Percentiles rank a stretch among this genome's conserved stretches.
Evolutionary conservation across 1,140 invertebrate species (phyloP).

Genomic region (Leptinotarsa undecemlineata): DNA sequence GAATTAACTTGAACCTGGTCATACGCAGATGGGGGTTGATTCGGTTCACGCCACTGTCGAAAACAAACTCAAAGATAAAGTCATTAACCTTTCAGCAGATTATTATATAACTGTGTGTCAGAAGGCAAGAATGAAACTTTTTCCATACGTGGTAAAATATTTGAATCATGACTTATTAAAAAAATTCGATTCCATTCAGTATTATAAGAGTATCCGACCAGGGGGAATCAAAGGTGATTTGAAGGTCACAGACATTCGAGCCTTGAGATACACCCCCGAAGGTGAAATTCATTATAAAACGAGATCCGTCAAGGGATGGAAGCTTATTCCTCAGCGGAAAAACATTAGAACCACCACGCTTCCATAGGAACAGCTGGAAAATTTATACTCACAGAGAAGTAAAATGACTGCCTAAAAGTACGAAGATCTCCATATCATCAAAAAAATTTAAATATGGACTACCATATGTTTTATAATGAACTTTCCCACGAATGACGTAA

Average conservation of each 20-base stretch:
- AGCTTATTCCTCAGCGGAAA: neutral
- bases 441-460: too few relatives aligned
- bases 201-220: neutral
- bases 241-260: neutral
- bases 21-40: slow-evolving; percentile 30
- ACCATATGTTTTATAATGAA: too few relatives aligned
- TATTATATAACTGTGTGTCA: neutral
- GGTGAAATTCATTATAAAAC: slow-evolving; percentile 3
- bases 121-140: neutral
- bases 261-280: neutral
- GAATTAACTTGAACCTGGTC: slow-evolving; percentile 28
- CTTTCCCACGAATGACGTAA: too few relatives aligned
- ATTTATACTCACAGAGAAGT: neutral
- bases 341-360: neutral
- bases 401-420: neutral
- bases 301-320: neutral
- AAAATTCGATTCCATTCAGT: neutral
- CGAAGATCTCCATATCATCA: neutral
- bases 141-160: neutral
- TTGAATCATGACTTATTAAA: neutral
- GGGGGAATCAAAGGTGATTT: neutral
- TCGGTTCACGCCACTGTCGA: slow-evolving; percentile 14
- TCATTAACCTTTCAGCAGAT: neutral
- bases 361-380: neutral
- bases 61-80: slow-evolving; percentile 13